Percentiles rank a stretch among this genome's conserved stretches.
These are phyloP conservation scores for Scaptodrosophila lebanonensis DNA, from an alignment of 1,140 invertebrate genomes.

Conservation along the genomic window DNA sequence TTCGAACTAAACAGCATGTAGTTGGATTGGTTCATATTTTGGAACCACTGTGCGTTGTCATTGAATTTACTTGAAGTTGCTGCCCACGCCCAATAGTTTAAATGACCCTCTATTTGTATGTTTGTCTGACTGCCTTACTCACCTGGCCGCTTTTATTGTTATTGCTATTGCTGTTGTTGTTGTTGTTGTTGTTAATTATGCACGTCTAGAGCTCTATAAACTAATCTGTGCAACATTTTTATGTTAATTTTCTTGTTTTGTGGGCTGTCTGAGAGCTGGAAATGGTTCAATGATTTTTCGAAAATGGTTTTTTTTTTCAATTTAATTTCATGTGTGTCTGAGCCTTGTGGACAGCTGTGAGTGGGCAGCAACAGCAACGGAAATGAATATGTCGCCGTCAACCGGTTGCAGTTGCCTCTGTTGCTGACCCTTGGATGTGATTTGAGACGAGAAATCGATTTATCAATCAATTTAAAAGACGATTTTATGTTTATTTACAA, in stretches of 20 bases:
- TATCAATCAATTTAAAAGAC: conserved; percentile 53
- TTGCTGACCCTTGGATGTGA: neutral
- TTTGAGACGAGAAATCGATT: conserved; percentile 35
- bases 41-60: no score
- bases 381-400: conserved; percentile 18
- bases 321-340: conserved; percentile 10
- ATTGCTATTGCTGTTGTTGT: conserved; percentile 1
- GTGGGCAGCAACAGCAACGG: conserved; percentile 32
- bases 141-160: neutral
- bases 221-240: conserved; percentile 56
- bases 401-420: neutral
- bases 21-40: no score
- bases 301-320: neutral
- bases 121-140: conserved; percentile 15
- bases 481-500: no score
- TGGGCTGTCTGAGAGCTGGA: conserved; percentile 17
- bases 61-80: no score
- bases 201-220: conserved; percentile 30
- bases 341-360: no score
- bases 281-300: conserved; percentile 39
- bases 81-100: no score
- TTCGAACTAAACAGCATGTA: no score
- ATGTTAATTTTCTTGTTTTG: conserved; percentile 62
- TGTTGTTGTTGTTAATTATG: conserved; percentile 26
- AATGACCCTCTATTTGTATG: conserved; percentile 33